Base-by-base conservation (phyloP, 2,888 invertebrate species). In the Sinotaia quadrata region DNA sequence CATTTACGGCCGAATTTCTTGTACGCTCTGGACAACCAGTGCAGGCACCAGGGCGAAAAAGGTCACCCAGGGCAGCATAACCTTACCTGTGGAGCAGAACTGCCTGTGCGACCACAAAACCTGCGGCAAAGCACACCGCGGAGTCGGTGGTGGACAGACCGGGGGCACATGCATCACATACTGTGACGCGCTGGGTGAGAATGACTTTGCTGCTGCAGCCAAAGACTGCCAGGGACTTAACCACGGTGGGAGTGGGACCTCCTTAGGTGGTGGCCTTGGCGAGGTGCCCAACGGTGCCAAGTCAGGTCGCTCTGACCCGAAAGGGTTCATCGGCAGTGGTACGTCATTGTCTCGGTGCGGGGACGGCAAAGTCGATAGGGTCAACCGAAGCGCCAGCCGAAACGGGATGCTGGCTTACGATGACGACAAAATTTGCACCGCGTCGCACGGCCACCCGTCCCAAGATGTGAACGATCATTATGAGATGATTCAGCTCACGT, bases 1-100 rank as follows among this genome's bases (percentile, higher is more conserved):
- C 49, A 89, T 95, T 41, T 96, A 96, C 86, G 93, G 94, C 41
- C 91, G 93, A 81, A 95, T 96, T 67, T 95, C 95, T 3, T 91
- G 94, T 31, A 93, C 93, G 0, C 89, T 96, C 47, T 96, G 95
- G 95, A 82, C 92, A 91, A 89, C 86, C 67, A 85, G 83, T 51
- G 70, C 59, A 31, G 36, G 52, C 36, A 31, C 66, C 0, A 27
- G 49, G 29, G 24, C 49, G 34, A 12, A 41, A 4, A 33, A n/a
- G 27, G 15, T 29, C 10, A 24, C 15, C 27, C 29, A 33, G 54
- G n/a, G 52, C 56, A 62, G 54, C 54, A 4, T 58, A 4, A 29
- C 51, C 21, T 33, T 44, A 27, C 34, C 47, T 37, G 10, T 62
- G 21, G 65, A 65, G 56, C 37, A 54, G 44, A 18, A 47, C 47